Evolutionary conservation across 2,888 invertebrate genomes (phyloP), one percentile per base, ranked within the genome.

Genomic region (Andrena flavipes): DNA sequence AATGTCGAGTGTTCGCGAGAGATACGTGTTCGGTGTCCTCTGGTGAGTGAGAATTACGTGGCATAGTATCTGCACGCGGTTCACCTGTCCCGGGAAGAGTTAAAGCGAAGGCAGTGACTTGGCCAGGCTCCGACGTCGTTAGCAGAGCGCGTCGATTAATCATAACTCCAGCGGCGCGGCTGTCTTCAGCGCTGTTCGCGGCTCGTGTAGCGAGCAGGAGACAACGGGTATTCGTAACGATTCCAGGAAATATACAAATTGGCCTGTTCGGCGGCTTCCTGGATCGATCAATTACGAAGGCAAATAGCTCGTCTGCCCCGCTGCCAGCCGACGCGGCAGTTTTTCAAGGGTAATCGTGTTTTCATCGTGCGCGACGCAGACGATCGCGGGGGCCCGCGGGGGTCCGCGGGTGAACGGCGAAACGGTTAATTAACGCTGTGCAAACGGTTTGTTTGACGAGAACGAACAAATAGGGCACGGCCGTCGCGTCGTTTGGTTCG

Each of bases 361-460:
- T 29, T 35, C 56, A 23, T 69, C 60, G 29, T 1, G 42, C 6
- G 5, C 49, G 75, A 63, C 35, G 20, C 60, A 23, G 20, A 64
- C 51, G 75, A 72, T 64, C 2, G 42, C n/a, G 29, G 56, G 48
- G 29, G 26, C 29, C 10, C 63, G 23, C 20, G 42, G 56, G 48
- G 29, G 26, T 33, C 10, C 63, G 23, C 20, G 42, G 63, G 2
- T 10, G 56, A 6, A 8, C 42, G 56, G 64, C 26, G 35, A 67
- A 82, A 78, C 56, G 78, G 74, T 84, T 84, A 84, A 85, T 85
- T 73, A 81, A 82, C 76, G 56, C 56, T 49, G 49, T 59, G 76
- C 62, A 76, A 82, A 85, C 60, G 68, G 71, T 84, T 71, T 74
- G 76, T 75, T 67, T 78, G 84, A 84, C 80, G 83, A 76, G 84